Evolutionary conservation across 2,888 invertebrate species (phyloP).

Genomic region (Andrena trimmerana): DNA sequence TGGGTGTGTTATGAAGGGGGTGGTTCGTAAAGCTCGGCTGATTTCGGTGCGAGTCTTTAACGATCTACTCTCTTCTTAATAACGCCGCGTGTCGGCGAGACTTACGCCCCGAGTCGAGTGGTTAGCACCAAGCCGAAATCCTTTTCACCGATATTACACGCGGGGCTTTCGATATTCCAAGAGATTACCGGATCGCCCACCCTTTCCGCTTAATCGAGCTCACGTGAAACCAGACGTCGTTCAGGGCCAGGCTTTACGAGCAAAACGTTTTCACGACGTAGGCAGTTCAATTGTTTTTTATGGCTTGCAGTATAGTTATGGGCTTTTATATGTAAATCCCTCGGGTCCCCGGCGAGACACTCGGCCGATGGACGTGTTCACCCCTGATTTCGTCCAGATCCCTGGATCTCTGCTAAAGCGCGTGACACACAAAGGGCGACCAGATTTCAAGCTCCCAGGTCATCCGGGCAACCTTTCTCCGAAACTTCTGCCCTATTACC

Average conservation of each 20-base stretch:
- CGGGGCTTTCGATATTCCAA: neutral
- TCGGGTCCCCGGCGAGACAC: neutral
- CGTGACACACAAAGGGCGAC: neutral
- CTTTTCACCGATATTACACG: neutral
- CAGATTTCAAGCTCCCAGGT: conserved; percentile 31
- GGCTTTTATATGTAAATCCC: conserved; percentile 18
- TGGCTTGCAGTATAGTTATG: neutral
- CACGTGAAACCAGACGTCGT: neutral
- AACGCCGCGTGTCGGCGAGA: neutral
- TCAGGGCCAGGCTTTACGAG: neutral
- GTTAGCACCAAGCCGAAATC: neutral
- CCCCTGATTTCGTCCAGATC: conserved; percentile 24
- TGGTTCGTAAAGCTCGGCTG: conserved; percentile 26
- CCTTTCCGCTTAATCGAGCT: neutral
- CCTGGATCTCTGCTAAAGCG: neutral
- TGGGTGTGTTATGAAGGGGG: neutral
- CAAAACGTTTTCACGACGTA: neutral
- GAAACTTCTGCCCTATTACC: conserved; percentile 44
- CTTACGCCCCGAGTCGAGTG: neutral
- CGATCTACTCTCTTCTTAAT: conserved; percentile 30
- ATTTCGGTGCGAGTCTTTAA: conserved; percentile 32
- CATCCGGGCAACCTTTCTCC: conserved; percentile 24
- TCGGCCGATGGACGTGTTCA: conserved; percentile 10
- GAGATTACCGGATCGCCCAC: neutral
- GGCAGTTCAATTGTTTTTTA: conserved; percentile 15